Percentiles rank a stretch among this genome's conserved stretches.
Conservation (phyloP, 2,888 invertebrate species). For the Apamea sordens region DNA sequence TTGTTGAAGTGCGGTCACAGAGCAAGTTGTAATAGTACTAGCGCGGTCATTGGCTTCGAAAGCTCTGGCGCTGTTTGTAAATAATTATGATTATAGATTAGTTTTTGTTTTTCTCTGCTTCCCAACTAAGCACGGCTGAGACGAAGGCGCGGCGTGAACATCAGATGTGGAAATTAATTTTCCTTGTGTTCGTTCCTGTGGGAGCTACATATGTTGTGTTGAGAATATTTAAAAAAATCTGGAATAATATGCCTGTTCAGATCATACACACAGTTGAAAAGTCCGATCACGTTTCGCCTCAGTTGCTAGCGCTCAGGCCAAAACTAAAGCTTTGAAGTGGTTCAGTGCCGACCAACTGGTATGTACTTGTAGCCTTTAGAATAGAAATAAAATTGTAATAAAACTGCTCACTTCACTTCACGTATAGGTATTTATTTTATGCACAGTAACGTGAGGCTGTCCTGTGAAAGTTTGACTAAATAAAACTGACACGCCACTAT, state of each 20-base stretch:
- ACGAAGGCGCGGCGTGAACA: not conserved
- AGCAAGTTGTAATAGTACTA: not conserved
- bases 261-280: not conserved
- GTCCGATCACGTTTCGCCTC: not conserved
- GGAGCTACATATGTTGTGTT: not conserved
- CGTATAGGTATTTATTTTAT: too few relatives aligned
- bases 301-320: not conserved
- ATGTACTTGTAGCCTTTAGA: not conserved
- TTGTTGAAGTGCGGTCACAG: not conserved
- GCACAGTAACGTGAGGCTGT: too few relatives aligned
- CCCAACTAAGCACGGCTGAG: not conserved
- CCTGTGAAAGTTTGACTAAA: too few relatives aligned
- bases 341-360: not conserved
- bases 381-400: too few relatives aligned
- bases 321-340: not conserved
- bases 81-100: not conserved
- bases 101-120: constrained; percentile 1
- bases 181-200: constrained; percentile 4
- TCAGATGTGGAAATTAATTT: not conserved
- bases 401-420: too few relatives aligned
- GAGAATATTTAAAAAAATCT: constrained; percentile 11
- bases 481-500: too few relatives aligned
- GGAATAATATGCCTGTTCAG: not conserved
- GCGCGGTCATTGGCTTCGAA: constrained; percentile 10
- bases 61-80: not conserved